Base-by-base conservation (phyloP, 2,113 vertebrate species). In the Syngnathus scovelli region DNA sequence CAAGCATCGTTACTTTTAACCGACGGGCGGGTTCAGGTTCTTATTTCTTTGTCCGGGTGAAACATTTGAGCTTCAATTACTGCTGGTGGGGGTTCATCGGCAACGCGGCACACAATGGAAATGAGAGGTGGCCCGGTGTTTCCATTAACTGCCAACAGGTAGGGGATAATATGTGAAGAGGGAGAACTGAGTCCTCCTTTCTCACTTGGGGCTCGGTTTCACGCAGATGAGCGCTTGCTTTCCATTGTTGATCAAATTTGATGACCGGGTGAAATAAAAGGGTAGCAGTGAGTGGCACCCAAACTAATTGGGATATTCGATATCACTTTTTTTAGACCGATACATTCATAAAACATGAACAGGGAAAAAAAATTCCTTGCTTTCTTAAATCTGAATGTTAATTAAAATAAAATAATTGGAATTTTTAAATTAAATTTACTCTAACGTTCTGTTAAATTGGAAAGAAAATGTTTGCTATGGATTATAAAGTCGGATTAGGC, bases 1-100 rank as follows among this genome's bases (percentile, higher is more conserved):
- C 74, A 83, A 76, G 76, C 88, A 88, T 78, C 84, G 87, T 90
- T 87, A 89, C 76, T 88, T 89, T 87, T 88, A 85, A 74, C 27
- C 27, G 55, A 80, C 74, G 66, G 67, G 41, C 59, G 64, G 81
- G 73, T 75, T 91, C 81, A 3, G 70, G 85, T 90, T 90, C 70
- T 74, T 66, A 36, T 62, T 81, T 33, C 64, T 82, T 72, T 76
- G 61, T 76, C 63, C 68, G n/a, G 46, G 58, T 58, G 68, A 64
- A 81, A 84, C 76, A 76, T 74, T 78, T 76, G 77, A 87, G 83
- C 62, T 75, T 76, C 80, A 82, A 76, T 87, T 89, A 89, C 80
- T 75, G 76, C 58, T 67, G 44, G 61, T 27, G 46, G 52, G 38
- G 19, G 51, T 66, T 63, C 44, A 65, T 64, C 64, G 67, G 62